These are phyloP conservation scores for Aphis craccivora DNA, from an alignment of 1,140 invertebrate species.

Conservation along the genomic window DNA sequence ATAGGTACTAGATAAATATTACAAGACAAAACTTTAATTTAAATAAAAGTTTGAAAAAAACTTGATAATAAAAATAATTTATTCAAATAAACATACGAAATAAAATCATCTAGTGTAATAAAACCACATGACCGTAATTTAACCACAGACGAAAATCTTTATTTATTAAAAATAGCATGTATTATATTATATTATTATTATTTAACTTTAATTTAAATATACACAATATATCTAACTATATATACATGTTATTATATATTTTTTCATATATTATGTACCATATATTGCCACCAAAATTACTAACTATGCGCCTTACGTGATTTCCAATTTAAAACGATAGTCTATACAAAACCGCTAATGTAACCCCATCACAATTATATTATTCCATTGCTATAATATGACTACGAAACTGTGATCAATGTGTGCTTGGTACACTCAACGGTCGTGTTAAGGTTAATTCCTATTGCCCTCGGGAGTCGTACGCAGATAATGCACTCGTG, in stretches of 20 bases:
- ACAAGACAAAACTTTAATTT: not conserved
- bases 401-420: not conserved
- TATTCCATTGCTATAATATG: not conserved
- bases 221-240: not conserved
- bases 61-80: not conserved
- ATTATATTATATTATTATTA: conserved; percentile 1
- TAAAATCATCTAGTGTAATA: not conserved
- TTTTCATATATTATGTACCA: not conserved
- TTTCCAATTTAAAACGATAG: conserved; percentile 8
- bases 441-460: conserved; percentile 3
- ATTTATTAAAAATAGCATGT: not conserved
- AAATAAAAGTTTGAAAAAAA: not conserved
- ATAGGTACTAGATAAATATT: not conserved
- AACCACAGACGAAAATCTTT: not conserved
- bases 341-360: not conserved
- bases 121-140: not conserved
- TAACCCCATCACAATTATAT: not conserved
- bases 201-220: not conserved
- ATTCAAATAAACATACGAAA: not conserved
- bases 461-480: not conserved
- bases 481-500: not conserved
- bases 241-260: too few relatives aligned
- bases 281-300: not conserved
- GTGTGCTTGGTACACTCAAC: not conserved
- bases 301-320: not conserved